Base-by-base conservation (phyloP, 2,113 vertebrate genomes). In the Willisornis vidua region DNA sequence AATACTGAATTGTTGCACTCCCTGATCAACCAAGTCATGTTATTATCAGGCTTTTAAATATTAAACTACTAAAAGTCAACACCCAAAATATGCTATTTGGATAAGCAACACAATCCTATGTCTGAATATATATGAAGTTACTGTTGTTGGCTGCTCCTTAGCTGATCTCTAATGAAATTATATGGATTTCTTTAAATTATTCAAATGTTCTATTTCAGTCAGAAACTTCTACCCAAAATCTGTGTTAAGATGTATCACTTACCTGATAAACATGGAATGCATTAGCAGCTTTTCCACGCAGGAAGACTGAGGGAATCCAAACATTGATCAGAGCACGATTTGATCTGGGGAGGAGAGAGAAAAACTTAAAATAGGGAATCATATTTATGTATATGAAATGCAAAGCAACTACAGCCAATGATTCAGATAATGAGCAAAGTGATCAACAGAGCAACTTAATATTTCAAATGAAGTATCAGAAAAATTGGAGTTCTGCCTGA, bases 191-290 rank as follows among this genome's bases (percentile, higher is more conserved):
- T 52, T 51, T 41, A 58, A 41, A 85, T 55, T 61, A 78, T 45
- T 80, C 46, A 78, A 61, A 75, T 58, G 39, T 76, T 28, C 66
- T 66, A 61, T 39, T 85, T 86, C 33, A 85, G 55, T 63, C 59
- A 93, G 45, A 72, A 79, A 63, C 14, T 43, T 70, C 33, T 20
- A 17, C 58, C 61, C 6, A 41, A 57, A 65, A 77, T 57, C 63
- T 43, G 8, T 49, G 52, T 57, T 68, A 43, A 71, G 45, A 61
- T 33, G 23, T 9, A n/a, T 71, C 31, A 55, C 94, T 92, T 95
- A 99, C 99, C 98, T 99, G 99, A 96, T 99, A 99, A 88, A 99
- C 99, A 37, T 99, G 99, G 97, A 99, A 99, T 12, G 99, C 98
- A 41, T 99, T 99, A n/a, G 99, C 98, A 83, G 99, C 98, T 96